phyloP scores from a whole-genome alignment of 1,140 invertebrate species.

The Euwallacea fornicatus region DNA sequence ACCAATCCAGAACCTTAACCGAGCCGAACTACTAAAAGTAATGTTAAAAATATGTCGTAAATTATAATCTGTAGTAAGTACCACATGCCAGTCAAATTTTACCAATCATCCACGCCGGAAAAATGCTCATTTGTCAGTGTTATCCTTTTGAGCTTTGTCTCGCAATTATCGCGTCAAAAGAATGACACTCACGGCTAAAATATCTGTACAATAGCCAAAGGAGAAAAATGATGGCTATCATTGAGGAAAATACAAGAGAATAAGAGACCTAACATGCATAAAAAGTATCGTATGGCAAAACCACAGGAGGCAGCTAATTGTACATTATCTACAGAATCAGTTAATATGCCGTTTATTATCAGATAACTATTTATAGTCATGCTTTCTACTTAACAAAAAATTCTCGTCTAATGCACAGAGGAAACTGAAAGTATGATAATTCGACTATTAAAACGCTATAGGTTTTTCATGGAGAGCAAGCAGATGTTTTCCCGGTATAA shows the following conservation, averaged over 20 bases:
- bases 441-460: too few relatives aligned
- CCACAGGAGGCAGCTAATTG: conserved; percentile 29
- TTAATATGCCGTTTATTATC: neutral
- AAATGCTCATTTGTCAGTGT: too few relatives aligned
- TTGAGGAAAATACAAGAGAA: conserved; percentile 37
- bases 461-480: too few relatives aligned
- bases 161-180: too few relatives aligned
- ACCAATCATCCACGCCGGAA: too few relatives aligned
- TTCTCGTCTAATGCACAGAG: too few relatives aligned
- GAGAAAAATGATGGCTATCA: conserved; percentile 27
- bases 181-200: too few relatives aligned
- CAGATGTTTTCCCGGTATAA: too few relatives aligned
- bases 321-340: conserved; percentile 15
- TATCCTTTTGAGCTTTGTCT: too few relatives aligned
- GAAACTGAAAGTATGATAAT: too few relatives aligned
- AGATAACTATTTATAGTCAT: conserved; percentile 14
- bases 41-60: neutral
- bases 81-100: conserved; percentile 14
- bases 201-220: too few relatives aligned
- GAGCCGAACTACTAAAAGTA: conserved; percentile 14
- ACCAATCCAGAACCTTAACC: conserved; percentile 32
- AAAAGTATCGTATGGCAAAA: conserved; percentile 33
- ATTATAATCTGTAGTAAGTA: neutral
- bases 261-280: conserved; percentile 33
- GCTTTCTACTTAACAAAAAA: neutral